Conservation (phyloP, 1,140 invertebrate genomes). For the Dreissena polymorpha region DNA sequence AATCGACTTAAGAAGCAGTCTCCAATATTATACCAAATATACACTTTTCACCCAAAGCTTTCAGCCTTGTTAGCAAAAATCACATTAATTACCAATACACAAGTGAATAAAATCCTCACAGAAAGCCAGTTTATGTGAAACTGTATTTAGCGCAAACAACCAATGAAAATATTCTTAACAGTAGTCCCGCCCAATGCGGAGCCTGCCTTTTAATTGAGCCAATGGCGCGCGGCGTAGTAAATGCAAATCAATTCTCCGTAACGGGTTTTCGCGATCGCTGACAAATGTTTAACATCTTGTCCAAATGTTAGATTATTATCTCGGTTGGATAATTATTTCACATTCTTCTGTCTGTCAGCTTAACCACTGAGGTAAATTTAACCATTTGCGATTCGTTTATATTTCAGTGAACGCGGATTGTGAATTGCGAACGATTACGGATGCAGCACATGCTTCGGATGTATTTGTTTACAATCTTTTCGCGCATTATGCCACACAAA, state of each 20-base stretch:
- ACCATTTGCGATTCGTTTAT: constrained; percentile 52
- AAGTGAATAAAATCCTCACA: neutral
- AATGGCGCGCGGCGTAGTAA: constrained; percentile 10
- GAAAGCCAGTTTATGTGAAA: neutral
- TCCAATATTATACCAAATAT: neutral
- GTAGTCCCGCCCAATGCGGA: constrained; percentile 13
- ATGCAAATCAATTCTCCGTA: constrained; percentile 31
- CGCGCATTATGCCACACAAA: constrained; percentile 16
- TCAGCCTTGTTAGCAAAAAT: constrained; percentile 5
- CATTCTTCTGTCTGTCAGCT: constrained; percentile 41
- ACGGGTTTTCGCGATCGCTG: constrained; percentile 27
- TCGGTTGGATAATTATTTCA: constrained; percentile 49
- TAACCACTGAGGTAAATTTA: constrained; percentile 37
- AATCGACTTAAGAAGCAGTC: too few species aligned
- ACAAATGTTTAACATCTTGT: constrained; percentile 45
- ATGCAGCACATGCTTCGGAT: constrained; percentile 21
- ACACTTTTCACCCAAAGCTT: neutral
- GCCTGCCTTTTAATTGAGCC: neutral
- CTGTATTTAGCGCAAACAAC: neutral
- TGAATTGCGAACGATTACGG: constrained; percentile 28
- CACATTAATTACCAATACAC: neutral
- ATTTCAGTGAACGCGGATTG: constrained; percentile 37
- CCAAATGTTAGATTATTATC: constrained; percentile 45
- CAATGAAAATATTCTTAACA: constrained; percentile 43
- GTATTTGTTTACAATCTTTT: constrained; percentile 45